Conservation (phyloP, 2,888 invertebrate genomes). For the Apamea sordens region DNA sequence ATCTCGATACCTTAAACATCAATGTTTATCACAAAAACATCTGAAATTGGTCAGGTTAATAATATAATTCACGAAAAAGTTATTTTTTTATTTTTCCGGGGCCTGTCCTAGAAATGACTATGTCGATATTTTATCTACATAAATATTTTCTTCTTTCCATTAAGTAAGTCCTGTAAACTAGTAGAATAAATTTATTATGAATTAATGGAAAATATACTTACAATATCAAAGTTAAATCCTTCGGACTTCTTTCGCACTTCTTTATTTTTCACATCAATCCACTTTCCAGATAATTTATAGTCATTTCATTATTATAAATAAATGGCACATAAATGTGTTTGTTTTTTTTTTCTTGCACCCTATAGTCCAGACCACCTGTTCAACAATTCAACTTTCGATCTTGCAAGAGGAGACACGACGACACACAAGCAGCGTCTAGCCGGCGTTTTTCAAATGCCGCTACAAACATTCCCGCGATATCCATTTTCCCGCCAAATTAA, state of each 20-base stretch:
- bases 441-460: constrained; percentile 78
- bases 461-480: constrained; percentile 61
- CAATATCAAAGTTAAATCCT: constrained; percentile 58
- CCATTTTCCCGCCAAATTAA: constrained; percentile 74
- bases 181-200: neutral
- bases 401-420: constrained; percentile 49
- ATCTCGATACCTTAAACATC: neutral
- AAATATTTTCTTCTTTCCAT: neutral
- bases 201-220: constrained; percentile 44
- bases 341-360: constrained; percentile 17
- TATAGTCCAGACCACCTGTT: constrained; percentile 57
- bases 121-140: neutral
- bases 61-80: neutral
- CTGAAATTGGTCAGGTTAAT: no score
- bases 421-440: constrained; percentile 69
- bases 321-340: neutral
- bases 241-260: constrained; percentile 40
- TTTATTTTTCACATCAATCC: constrained; percentile 56
- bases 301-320: constrained; percentile 21
- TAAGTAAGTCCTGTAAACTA: neutral
- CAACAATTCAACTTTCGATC: constrained; percentile 66
- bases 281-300: constrained; percentile 26
- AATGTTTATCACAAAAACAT: neutral
- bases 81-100: neutral
- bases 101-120: neutral